Percentiles rank a stretch among this genome's conserved stretches.
phyloP scores from a whole-genome alignment of 1,140 invertebrate species.

The Drosophila auraria region DNA sequence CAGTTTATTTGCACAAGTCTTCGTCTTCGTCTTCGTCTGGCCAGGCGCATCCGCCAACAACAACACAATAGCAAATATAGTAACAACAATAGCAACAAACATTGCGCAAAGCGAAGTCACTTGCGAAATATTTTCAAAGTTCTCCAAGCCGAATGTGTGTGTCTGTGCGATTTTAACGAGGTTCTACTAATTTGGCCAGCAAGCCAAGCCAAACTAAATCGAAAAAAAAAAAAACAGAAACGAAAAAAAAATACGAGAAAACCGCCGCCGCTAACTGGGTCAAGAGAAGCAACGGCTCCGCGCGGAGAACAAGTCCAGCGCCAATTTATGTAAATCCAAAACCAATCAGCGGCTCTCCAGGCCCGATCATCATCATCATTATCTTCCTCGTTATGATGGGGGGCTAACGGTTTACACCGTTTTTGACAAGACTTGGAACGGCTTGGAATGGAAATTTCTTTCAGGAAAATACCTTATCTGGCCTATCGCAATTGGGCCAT shows the following conservation, averaged over 20 bases:
- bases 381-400: conserved; percentile 38
- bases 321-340: conserved; percentile 82
- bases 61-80: no score
- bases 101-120: conserved; percentile 49
- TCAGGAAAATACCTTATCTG: conserved; percentile 17
- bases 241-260: conserved; percentile 2
- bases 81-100: conserved; percentile 30
- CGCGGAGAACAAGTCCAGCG: conserved; percentile 36
- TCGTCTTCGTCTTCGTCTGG: conserved; percentile 38
- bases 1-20: conserved; percentile 45
- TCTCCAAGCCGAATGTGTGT: conserved; percentile 15
- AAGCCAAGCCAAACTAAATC: conserved; percentile 15
- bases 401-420: conserved; percentile 63
- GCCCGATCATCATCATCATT: conserved; percentile 44
- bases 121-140: conserved; percentile 48
- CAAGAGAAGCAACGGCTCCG: conserved; percentile 47
- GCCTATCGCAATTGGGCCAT: conserved; percentile 74
- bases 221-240: not conserved
- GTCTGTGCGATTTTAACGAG: conserved; percentile 48
- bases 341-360: conserved; percentile 67
- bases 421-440: conserved; percentile 41
- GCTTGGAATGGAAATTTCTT: conserved; percentile 2
- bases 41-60: conserved; percentile 53
- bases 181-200: conserved; percentile 60
- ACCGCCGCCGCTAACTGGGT: conserved; percentile 58